Percentiles rank a stretch among this genome's conserved stretches.
Conservation (phyloP, 2,797 vertebrate species). For the Linurgus olivaceus region DNA sequence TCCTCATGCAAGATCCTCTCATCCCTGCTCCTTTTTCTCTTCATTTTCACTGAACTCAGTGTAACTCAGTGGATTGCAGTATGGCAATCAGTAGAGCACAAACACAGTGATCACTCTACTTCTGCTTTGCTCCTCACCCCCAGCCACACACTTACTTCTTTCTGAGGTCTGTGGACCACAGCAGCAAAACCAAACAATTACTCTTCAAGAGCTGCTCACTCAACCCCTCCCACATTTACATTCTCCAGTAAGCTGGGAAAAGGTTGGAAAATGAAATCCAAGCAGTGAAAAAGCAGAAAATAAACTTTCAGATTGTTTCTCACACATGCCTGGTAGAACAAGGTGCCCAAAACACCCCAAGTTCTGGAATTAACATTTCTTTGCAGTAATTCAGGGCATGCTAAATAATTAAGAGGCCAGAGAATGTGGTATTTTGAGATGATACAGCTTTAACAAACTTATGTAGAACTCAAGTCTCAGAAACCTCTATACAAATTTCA, state of each 20-base stretch:
- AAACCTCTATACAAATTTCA: constrained; percentile 5
- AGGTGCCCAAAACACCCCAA: not conserved
- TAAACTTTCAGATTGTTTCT: not conserved
- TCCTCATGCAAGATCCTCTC: not conserved
- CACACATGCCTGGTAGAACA: not conserved
- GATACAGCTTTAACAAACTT: not conserved
- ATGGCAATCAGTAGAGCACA: not conserved
- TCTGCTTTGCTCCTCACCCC: not conserved
- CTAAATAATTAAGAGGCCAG: not conserved
- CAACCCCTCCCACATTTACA: not conserved
- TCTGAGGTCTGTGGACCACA: not conserved
- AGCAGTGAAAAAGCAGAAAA: not conserved
- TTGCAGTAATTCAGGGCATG: not conserved
- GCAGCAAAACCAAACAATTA: constrained; percentile 11
- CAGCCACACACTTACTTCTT: not conserved
- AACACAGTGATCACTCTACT: not conserved
- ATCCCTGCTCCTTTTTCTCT: not conserved
- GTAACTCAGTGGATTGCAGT: accelerated
- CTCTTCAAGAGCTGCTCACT: not conserved
- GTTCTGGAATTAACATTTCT: not conserved
- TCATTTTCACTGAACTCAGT: not conserved
- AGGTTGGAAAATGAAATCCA: not conserved
- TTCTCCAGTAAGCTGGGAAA: not conserved
- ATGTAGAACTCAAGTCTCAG: not conserved
- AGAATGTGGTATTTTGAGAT: not conserved